Percentiles rank a stretch among this genome's conserved stretches.
Conservation (phyloP, 2,113 vertebrate species). For the Thymallus thymallus region DNA sequence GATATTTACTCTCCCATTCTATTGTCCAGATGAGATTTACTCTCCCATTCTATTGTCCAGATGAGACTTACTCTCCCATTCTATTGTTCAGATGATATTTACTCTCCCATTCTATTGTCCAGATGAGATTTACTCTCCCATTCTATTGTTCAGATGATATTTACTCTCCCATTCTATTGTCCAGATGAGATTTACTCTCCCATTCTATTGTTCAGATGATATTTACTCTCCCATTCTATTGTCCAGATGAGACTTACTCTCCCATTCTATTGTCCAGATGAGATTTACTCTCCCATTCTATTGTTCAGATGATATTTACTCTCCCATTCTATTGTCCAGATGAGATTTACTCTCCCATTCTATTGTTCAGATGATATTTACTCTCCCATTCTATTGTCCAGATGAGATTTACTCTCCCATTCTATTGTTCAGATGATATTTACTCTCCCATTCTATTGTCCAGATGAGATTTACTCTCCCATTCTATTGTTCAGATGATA, state of each 20-base stretch:
- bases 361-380: constrained; percentile 71
- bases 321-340: constrained; percentile 91
- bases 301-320: constrained; percentile 79
- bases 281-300: constrained; percentile 97
- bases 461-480: constrained; percentile 87
- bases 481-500: constrained; percentile 76
- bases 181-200: constrained; percentile 84
- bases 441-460: constrained; percentile 99
- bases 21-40: constrained; percentile 75
- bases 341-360: constrained; percentile 95
- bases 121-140: constrained; percentile 89
- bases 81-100: constrained; percentile 70
- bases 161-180: constrained; percentile 99
- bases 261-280: constrained; percentile 86
- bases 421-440: constrained; percentile 74
- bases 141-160: constrained; percentile 74
- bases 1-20: constrained; percentile 96
- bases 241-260: constrained; percentile 81
- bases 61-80: constrained; percentile 93
- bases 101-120: constrained; percentile 99
- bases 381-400: constrained; percentile 97
- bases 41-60: constrained; percentile 94
- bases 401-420: constrained; percentile 90
- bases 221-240: constrained; percentile 99
- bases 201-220: constrained; percentile 79